Conservation (phyloP, 2,113 vertebrate genomes). For the Rhinogobius similis region DNA sequence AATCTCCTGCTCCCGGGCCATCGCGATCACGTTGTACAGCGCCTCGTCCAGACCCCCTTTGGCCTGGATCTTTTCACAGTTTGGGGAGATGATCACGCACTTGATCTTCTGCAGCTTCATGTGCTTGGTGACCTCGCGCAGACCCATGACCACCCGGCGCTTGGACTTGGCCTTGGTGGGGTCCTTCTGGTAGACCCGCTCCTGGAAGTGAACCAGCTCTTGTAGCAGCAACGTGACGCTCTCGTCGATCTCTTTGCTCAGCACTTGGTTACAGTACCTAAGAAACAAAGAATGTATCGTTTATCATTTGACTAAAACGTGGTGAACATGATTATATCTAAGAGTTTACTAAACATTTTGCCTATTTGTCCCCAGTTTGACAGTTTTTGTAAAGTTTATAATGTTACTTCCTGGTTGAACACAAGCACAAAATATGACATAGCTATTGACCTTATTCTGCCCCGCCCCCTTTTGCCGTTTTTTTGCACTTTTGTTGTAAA, state of each 20-base stretch:
- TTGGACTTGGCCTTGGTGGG: constrained; percentile 92
- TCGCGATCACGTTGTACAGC: constrained; percentile 95
- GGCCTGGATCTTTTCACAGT: constrained; percentile 98
- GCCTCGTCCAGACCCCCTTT: constrained; percentile 98
- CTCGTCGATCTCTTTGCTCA: constrained; percentile 98
- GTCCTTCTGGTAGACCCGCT: constrained; percentile 94
- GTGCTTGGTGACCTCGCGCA: constrained; percentile 96
- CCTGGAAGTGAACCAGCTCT: constrained; percentile 97
- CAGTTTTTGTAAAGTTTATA: too few relatives aligned
- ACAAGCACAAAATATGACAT: too few relatives aligned
- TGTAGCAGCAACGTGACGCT: constrained; percentile 93
- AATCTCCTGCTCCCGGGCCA: constrained; percentile 97
- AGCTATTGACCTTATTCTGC: too few relatives aligned
- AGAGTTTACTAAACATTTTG: too few relatives aligned
- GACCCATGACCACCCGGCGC: constrained; percentile 94
- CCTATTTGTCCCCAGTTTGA: too few relatives aligned
- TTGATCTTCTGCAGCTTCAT: constrained; percentile 97
- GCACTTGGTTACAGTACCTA: constrained; percentile 98
- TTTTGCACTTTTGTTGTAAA: too few relatives aligned
- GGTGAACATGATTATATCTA: too few relatives aligned
- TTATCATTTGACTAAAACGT: too few relatives aligned
- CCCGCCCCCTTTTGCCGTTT: too few relatives aligned
- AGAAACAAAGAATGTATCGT: neutral
- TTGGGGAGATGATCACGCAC: constrained; percentile 97
- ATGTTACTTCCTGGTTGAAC: too few relatives aligned